Evolutionary conservation across 2,888 invertebrate genomes (phyloP), one percentile per base, ranked within the genome.

Genomic region (Teleiodes luculella): DNA sequence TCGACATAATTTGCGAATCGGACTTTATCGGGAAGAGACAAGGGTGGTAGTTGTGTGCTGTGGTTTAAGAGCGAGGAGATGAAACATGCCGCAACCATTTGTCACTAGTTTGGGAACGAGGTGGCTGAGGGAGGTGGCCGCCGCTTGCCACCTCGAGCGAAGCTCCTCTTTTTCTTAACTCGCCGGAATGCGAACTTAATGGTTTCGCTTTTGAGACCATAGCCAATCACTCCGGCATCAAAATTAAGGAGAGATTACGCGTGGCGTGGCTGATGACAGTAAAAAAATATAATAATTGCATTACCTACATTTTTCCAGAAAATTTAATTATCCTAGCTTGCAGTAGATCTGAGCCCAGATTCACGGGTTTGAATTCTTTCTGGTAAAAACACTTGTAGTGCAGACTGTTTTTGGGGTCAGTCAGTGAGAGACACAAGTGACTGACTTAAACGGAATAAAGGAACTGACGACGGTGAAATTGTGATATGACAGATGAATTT

Each of bases 21-120:
- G 45, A 59, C 68, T 70, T 62, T 76, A 72, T 14, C 28, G 2
- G 14, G 45, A 51, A 11, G 2, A 10, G n/a, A 47, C 74, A 77
- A 60, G 62, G 78, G 73, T 57, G 58, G 68, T 62, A 66, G 76
- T 83, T 54, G 63, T 66, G 69, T 50, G 30, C 53, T 57, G 56
- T 36, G 43, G 53, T 55, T 56, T 57, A 62, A 61, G 67, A 65
- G 67, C 59, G 65, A 76, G 70, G 80, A 85, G 86, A 88, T 88
- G 81, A 88, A 87, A 89, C 84, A 78, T 75, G 76, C 88, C 88
- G 88, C 81, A 67, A 77, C 80, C 86, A 88, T 87, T 87, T 88
- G 87, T 88, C 86, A 87, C 85, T 80, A 83, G 72, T 82, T 84
- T 85, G 66, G 80, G 80, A 83, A 85, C 79, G 82, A 84, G 85